Base-by-base conservation (phyloP, 1,140 invertebrate species). In the Stegodyphus mimosarum region DNA sequence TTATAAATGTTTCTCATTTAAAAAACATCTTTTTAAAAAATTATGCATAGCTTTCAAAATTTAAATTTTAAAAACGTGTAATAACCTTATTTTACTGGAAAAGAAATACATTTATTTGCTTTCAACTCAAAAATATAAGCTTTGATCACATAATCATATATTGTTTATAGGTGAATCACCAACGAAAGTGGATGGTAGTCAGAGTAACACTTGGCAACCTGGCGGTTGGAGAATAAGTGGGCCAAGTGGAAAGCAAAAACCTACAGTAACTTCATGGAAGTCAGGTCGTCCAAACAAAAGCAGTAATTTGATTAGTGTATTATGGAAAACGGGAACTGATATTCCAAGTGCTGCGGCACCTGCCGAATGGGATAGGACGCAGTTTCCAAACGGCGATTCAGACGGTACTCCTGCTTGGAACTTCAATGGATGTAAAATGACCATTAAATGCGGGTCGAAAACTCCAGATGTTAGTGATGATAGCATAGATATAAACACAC, bases 371-470 rank as follows among this genome's bases (percentile, higher is more conserved):
- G 77, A 85, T 71, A 74, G 71, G 51, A 55, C 48, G 18, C 74
- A 77, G 7, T 86, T 66, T 66, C 70, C 67, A 64, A 51, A 10
- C 7, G 33, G 7, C 3, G 48, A 78, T 72, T 48, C 15, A n/a
- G 15, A 17, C 53, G 17, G 52, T 7, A 66, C 33, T 15, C 74
- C 74, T 18, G 18, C 33, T 15, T 77, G 83, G 75, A 63, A 63
- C n/a, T 84, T 86, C 66, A 53, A 60, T 33, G 75, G 75, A 2
- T 78, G 75, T n/a, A 86, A 77, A 64, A n/a, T 84, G 18, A 50
- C 73, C 2, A 64, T 86, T 10, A 77, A 77, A 77, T 86, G 75
- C 66, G 67, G 81, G 5, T 71, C 67, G 6, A 48, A 51, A 7
- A 71, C 72, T 50, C 63, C 53, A n/a, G 75, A 86, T 72, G 33